Percentiles rank a stretch among this genome's conserved stretches.
phyloP scores from a whole-genome alignment of 2,888 invertebrate species.

The Xylophagus ater region DNA sequence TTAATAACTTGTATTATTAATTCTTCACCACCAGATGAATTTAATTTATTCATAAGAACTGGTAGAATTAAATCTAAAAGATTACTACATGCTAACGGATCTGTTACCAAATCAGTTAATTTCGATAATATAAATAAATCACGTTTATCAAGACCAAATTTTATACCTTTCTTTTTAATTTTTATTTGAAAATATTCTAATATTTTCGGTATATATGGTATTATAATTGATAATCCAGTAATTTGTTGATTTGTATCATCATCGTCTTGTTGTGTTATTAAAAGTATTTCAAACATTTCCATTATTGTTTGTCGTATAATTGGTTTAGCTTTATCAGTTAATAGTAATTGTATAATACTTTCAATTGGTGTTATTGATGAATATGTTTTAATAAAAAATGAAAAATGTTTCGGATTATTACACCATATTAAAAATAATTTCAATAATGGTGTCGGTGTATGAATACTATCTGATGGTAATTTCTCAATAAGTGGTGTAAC shows the following conservation, averaged over 20 bases:
- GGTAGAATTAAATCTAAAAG: slow-evolving; percentile 61
- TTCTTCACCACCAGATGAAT: slow-evolving; percentile 52
- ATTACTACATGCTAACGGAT: slow-evolving; percentile 54
- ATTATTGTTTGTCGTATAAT: slow-evolving; percentile 56
- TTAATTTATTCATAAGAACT: slow-evolving; percentile 54
- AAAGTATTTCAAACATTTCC: slow-evolving; percentile 62
- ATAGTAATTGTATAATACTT: slow-evolving; percentile 58
- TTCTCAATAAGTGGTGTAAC: slow-evolving; percentile 72
- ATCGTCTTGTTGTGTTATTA: slow-evolving; percentile 53
- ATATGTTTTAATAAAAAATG: slow-evolving; percentile 52
- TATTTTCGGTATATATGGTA: slow-evolving; percentile 61
- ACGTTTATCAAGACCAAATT: slow-evolving; percentile 50
- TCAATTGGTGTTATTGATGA: slow-evolving; percentile 43
- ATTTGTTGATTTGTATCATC: slow-evolving; percentile 37
- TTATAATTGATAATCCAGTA: slow-evolving; percentile 57
- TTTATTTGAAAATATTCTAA: slow-evolving; percentile 57
- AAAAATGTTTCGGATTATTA: slow-evolving; percentile 64
- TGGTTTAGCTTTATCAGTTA: slow-evolving; percentile 53
- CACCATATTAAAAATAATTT: slow-evolving; percentile 74
- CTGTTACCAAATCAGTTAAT: slow-evolving; percentile 61
- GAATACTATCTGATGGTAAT: slow-evolving; percentile 67
- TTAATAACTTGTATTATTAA: slow-evolving; percentile 56
- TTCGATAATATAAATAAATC: slow-evolving; percentile 65
- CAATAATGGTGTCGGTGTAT: slow-evolving; percentile 69
- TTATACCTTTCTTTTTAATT: slow-evolving; percentile 47